Base-by-base conservation (phyloP, 2,113 vertebrate species). In the Brienomyrus longianalis region DNA sequence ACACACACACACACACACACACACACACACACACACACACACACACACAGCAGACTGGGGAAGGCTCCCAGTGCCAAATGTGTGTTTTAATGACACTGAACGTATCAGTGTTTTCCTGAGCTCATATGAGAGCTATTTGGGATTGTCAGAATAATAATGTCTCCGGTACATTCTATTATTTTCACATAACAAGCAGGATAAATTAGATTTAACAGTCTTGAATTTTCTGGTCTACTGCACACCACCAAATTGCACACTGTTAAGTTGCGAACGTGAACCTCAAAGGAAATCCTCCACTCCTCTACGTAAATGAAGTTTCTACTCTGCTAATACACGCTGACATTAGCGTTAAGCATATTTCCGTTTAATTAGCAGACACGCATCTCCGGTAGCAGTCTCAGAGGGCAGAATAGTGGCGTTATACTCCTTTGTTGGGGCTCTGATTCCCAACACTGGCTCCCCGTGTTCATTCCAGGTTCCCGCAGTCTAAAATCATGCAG, bases 261-360 rank as follows among this genome's bases (percentile, higher is more conserved):
- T 47, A 85, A 85, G 45, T 8, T 7, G 39, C 35, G 13, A 90
- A 85, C 27, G 7, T 27, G 88, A 90, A 89, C 90, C 90, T 92
- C 90, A 92, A 91, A 92, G 89, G 62, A 70, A 70, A 70, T 70
- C 62, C 62, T 70, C 62, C n/a, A 13, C 62, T 74, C 23, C 62
- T 35, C 66, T 1, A 19, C 47, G 19, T 23, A 86, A 47, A 50
- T 47, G 83, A n/a, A 74, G n/a, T 35, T 77, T 17, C 70, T 27
- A 27, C 62, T 31, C n/a, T 70, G 62, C 62, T 70, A 70, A 70
- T 31, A 31, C n/a, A 70, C 10, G 27, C 62, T 31, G n/a, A 70
- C 62, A 70, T 70, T 70, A 70, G n/a, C 62, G n/a, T 70, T 31
- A 70, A 27, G 10, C n/a, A 31, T 70, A 31, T 66, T 27, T 66